Evolutionary conservation across 2,888 invertebrate genomes (phyloP), one percentile per base, ranked within the genome.

Genomic region (Caradrina kadenii): DNA sequence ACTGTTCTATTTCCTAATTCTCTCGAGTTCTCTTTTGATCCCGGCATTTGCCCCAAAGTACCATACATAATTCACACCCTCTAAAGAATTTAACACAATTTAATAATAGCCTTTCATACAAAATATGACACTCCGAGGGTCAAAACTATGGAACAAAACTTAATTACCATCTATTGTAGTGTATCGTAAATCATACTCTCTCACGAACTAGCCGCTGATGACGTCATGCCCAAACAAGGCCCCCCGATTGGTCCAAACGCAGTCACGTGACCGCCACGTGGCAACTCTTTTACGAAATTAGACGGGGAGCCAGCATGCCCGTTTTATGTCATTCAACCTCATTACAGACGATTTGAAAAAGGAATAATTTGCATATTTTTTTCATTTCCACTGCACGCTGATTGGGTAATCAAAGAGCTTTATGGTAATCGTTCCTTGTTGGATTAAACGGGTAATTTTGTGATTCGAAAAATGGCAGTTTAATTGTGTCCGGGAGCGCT

Each of bases 161-260:
- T 75, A 82, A 82, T 82, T 83, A 77, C 75, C 83, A 72, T 65
- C 79, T 69, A 80, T 83, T 81, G 82, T 82, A 74, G 65, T 35
- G 42, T 71, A 79, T 82, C 79, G 79, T 82, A 81, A 82, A 82
- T 83, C 81, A 80, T 83, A 62, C 73, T 82, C 79, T 82, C 83
- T 80, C 83, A 81, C 83, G 80, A 69, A 80, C 79, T 79, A 77
- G 75, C 75, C 77, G 59, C 26, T 65, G 79, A 69, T 83, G 83
- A 83, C 83, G 83, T 83, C 83, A 83, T 53, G 35, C 22, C 19
- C 74, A 65, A 81, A 81, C 75, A 83, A 78, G 67, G 68, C 39
- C 48, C 75, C 60, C 63, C 72, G 61, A 83, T 78, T 81, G 83
- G 83, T 76, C 76, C 72, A 83, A 83, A 76, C 80, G 80, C 66